These are phyloP conservation scores for Pasiphila rectangulata DNA, from an alignment of 2,888 invertebrate genomes.

Conservation along the genomic window DNA sequence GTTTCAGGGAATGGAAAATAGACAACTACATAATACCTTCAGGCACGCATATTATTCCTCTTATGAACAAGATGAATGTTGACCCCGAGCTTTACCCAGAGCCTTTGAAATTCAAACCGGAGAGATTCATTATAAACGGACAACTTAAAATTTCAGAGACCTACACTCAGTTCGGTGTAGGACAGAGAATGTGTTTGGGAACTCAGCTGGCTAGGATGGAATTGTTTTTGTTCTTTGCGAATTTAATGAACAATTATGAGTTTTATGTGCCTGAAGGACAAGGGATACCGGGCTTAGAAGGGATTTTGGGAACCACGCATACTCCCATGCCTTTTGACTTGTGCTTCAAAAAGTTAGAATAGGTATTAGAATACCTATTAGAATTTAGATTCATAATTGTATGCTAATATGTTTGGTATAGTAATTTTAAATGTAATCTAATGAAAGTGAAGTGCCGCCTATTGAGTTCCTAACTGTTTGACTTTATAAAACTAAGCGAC, in stretches of 20 bases:
- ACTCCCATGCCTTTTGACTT: conserved; percentile 79
- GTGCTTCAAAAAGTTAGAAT: conserved; percentile 27
- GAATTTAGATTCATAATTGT: neutral
- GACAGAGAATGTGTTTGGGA: conserved; percentile 91
- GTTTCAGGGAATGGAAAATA: conserved; percentile 84
- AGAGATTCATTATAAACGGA: conserved; percentile 86
- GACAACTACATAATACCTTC: conserved; percentile 88
- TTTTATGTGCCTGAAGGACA: conserved; percentile 84
- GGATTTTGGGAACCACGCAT: conserved; percentile 87
- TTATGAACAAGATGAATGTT: conserved; percentile 91
- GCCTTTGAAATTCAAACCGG: conserved; percentile 88
- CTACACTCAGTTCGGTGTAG: conserved; percentile 92
- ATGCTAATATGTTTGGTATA: too few relatives aligned
- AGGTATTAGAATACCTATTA: too few relatives aligned
- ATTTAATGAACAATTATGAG: conserved; percentile 87
- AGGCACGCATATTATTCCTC: conserved; percentile 88
- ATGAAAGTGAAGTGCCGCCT: conserved; percentile 1
- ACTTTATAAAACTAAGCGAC: conserved; percentile 1
- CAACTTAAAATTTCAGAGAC: conserved; percentile 87
- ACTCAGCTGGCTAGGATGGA: conserved; percentile 91
- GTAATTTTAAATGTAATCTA: too few relatives aligned
- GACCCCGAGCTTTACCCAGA: conserved; percentile 89
- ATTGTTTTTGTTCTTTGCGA: conserved; percentile 89
- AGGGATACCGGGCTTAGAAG: conserved; percentile 85
- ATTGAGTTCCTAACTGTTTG: neutral